These are phyloP conservation scores for Macaca mulatta DNA, from an alignment of 2,113 vertebrate genomes.

Conservation along the genomic window DNA sequence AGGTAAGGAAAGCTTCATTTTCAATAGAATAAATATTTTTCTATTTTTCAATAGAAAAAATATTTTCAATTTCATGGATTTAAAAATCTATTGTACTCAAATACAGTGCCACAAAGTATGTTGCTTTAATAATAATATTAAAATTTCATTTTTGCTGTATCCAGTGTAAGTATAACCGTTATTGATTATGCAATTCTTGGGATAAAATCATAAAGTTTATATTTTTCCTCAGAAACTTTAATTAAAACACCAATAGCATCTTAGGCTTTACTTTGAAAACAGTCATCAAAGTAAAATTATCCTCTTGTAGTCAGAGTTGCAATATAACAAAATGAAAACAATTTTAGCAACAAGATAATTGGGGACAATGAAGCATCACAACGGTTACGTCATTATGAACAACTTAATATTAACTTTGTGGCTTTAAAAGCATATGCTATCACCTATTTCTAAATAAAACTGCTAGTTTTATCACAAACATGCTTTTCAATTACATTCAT, in stretches of 20 bases:
- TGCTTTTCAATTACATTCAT: neutral
- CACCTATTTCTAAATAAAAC: neutral
- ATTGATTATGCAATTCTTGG: neutral
- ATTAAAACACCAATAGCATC: slow-evolving; percentile 28
- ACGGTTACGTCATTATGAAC: neutral
- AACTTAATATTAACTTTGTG: neutral
- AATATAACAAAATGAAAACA: neutral
- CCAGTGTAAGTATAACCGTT: neutral
- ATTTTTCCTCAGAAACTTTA: slow-evolving; percentile 29
- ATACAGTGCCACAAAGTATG: neutral
- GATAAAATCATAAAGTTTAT: neutral
- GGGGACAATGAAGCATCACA: neutral
- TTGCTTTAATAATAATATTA: neutral
- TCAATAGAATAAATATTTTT: neutral
- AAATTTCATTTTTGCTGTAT: neutral
- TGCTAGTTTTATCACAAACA: neutral
- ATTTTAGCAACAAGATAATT: neutral
- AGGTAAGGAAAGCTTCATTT: neutral
- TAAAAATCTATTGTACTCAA: neutral
- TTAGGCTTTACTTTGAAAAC: slow-evolving; percentile 7
- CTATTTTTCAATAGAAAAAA: neutral
- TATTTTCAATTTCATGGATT: neutral
- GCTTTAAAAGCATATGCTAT: neutral
- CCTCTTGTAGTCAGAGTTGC: neutral
- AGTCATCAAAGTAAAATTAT: neutral